Evolutionary conservation across 1,140 invertebrate genomes (phyloP).

Genomic region (Ostrea edulis): DNA sequence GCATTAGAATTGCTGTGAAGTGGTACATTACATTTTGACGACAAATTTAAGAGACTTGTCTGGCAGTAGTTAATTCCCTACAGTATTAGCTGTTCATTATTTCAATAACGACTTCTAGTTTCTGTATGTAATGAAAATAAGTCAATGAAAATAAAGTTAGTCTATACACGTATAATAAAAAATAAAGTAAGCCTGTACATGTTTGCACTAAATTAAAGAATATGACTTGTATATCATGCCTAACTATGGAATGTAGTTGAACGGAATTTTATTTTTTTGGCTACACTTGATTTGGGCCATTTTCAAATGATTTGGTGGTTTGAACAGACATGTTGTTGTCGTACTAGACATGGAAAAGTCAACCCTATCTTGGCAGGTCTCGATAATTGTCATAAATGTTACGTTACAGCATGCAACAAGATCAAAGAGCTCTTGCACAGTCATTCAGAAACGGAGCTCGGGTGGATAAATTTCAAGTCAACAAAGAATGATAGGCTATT

Average conservation of each 20-base stretch:
- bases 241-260: background rate
- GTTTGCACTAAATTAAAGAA: background rate
- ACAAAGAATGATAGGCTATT: background rate
- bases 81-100: background rate
- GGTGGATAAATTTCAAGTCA: background rate
- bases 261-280: background rate
- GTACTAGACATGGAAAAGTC: background rate
- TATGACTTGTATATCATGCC: background rate
- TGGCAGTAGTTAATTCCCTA: background rate
- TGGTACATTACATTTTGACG: background rate
- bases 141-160: background rate
- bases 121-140: background rate
- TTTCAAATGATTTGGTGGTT: slow-evolving; percentile 3
- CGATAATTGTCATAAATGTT: background rate
- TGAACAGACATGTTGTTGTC: background rate
- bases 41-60: slow-evolving; percentile 25
- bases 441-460: background rate
- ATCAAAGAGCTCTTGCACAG: background rate
- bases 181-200: background rate
- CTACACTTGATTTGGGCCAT: background rate
- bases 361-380: background rate
- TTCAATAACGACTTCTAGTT: background rate
- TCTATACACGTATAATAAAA: slow-evolving; percentile 4
- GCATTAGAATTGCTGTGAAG: background rate
- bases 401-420: background rate